Conservation (phyloP, 92 coral and sea anemone genomes). For the Desmophyllum pertusum region DNA sequence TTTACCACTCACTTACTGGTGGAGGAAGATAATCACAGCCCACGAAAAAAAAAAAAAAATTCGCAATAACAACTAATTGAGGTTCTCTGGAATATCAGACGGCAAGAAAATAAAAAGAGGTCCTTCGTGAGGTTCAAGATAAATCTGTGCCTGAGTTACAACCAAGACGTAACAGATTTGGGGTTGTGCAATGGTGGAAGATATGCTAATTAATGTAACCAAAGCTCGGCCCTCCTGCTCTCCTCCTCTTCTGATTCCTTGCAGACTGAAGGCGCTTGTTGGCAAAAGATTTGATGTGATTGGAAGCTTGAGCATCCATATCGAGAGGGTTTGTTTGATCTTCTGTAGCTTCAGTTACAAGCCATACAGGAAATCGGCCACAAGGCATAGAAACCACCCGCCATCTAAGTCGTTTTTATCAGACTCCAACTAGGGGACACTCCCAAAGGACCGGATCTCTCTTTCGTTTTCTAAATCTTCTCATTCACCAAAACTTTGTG, state of each 20-base stretch:
- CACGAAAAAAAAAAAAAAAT: too few relatives aligned
- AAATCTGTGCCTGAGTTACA: constrained; percentile 13
- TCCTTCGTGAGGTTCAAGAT: constrained; percentile 11
- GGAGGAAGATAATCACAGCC: constrained; percentile 10
- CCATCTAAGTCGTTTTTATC: constrained; percentile 1
- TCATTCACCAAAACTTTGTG: neutral
- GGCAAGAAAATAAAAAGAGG: neutral
- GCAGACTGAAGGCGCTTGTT: neutral
- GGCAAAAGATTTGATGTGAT: neutral
- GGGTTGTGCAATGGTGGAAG: neutral
- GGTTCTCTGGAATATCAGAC: constrained; percentile 16
- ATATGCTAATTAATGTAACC: neutral
- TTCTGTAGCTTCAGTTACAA: constrained; percentile 11
- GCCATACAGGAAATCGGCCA: constrained; percentile 29
- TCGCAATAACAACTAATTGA: constrained; percentile 1
- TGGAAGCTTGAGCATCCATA: constrained; percentile 20
- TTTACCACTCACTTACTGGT: constrained; percentile 18
- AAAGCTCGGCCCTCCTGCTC: constrained; percentile 12
- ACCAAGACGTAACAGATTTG: neutral
- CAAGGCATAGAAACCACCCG: neutral
- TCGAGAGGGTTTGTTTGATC: constrained; percentile 17
- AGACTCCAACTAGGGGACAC: constrained; percentile 8
- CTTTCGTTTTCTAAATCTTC: constrained; percentile 13
- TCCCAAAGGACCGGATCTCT: constrained; percentile 22
- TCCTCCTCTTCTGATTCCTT: neutral